Base-by-base conservation (phyloP, 1,140 invertebrate species). In the Eciton burchellii region DNA sequence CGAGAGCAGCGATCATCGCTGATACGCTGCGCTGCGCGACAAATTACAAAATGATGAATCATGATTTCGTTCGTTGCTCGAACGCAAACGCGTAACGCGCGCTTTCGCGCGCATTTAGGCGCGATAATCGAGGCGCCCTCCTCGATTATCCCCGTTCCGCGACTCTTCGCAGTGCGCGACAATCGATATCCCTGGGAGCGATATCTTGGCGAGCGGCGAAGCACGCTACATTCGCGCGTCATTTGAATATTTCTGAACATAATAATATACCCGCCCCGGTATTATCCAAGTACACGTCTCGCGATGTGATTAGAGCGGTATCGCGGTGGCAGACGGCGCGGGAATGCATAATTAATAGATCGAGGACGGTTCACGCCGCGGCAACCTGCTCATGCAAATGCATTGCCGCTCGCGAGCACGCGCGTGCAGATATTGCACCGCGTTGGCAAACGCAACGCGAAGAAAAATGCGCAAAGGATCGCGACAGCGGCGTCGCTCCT, bases 401-500 rank as follows among this genome's bases (percentile, higher is more conserved):
- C 41, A 49, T 63, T 49, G 29, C 47, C 52, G n/a, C 35, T 14
- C 19, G 14, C 29, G 16, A 56, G 26, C 29, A 60, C 63, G 57
- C 16, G 72, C 24, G 49, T 26, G 41, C 21, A 63, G 2, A 35
- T 35, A 19, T 26, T 71, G 81, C 81, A 63, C 63, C 81, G 71
- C 65, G 66, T 63, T 35, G 35, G 26, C 43, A 49, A 52, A 68
- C 73, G 66, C 62, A n/a, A 19, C 9, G 19, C 41, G 21, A 29
- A 59, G 52, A 47, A 68, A 59, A 85, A 82, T n/a, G 74, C 49
- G 60, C 19, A 2, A n/a, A 59, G 47, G 66, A 66, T 60, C 81
- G 63, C 82, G 82, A 86, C 68, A 86, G 85, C 47, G 54, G 83
- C 56, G 76, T 86, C 85, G 70, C 45, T 29, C 56, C 83, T 86